Conservation (phyloP, 2,113 vertebrate genomes). For the Oriolus oriolus region DNA sequence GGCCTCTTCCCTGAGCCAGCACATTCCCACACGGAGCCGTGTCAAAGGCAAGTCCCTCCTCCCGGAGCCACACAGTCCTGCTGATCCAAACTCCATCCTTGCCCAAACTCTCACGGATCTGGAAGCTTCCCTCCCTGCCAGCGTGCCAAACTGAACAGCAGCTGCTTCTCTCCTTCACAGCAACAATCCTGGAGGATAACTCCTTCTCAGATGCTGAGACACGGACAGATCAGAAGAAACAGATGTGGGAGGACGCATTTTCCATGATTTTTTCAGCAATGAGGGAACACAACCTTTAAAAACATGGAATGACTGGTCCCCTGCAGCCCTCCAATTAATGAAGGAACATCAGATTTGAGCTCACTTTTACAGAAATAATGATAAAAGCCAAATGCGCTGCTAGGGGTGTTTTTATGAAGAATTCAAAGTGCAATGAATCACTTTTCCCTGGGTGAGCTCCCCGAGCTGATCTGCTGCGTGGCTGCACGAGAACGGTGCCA, state of each 20-base stretch:
- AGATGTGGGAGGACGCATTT: neutral
- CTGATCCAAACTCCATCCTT: neutral
- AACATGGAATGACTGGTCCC: neutral
- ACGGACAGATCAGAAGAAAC: neutral
- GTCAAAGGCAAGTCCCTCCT: neutral
- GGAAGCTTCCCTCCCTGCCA: neutral
- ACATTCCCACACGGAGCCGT: accelerated
- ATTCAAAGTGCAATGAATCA: neutral
- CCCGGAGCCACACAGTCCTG: accelerated
- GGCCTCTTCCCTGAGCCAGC: neutral
- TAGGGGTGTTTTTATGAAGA: neutral
- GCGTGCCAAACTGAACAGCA: neutral
- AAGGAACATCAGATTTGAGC: neutral
- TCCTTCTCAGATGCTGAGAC: neutral
- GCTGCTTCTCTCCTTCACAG: neutral
- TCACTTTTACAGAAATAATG: accelerated
- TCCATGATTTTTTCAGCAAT: neutral
- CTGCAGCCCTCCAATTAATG: neutral
- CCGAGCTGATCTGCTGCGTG: neutral
- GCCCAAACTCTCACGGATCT: neutral
- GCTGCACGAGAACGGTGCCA: neutral
- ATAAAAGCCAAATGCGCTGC: neutral
- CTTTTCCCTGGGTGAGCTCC: neutral
- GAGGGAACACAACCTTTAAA: neutral
- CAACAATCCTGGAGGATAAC: neutral